These are phyloP conservation scores for Ramphastos sulfuratus DNA, from an alignment of 2,113 vertebrate genomes.

Conservation along the genomic window DNA sequence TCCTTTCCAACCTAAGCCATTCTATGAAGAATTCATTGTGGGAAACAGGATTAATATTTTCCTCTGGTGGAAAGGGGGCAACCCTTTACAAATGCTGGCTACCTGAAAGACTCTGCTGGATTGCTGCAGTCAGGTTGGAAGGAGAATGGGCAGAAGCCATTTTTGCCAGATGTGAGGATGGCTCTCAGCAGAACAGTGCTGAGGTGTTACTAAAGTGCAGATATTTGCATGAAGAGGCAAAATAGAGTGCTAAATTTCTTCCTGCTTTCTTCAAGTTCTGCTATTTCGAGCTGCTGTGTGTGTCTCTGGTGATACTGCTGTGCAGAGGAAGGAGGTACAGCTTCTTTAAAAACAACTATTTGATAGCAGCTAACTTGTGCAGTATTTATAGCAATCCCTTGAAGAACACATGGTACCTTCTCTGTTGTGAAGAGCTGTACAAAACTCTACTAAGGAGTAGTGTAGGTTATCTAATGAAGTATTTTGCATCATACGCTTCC, in stretches of 20 bases:
- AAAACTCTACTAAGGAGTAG: neutral
- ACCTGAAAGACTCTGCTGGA: neutral
- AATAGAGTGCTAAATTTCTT: slow-evolving; percentile 16
- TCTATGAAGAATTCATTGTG: neutral
- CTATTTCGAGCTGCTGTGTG: neutral
- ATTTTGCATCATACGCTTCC: neutral
- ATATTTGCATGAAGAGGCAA: slow-evolving; percentile 13
- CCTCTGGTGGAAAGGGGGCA: neutral
- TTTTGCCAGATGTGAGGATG: neutral
- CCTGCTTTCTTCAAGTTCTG: slow-evolving; percentile 15
- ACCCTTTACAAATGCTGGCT: neutral
- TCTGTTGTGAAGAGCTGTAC: neutral
- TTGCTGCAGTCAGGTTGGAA: neutral
- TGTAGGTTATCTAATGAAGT: neutral
- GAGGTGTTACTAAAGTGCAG: neutral
- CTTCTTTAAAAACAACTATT: slow-evolving; percentile 26
- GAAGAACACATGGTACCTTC: neutral
- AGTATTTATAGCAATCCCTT: slow-evolving; percentile 6
- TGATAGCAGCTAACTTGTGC: neutral
- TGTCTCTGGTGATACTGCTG: neutral
- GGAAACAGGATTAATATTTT: neutral
- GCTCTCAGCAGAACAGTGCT: neutral
- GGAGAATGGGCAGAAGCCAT: neutral
- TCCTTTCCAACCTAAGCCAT: too few species aligned
- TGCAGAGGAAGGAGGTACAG: neutral